These are phyloP conservation scores for Cercopithecus hamlyni DNA, from an alignment of 2,797 vertebrate species.

Conservation along the genomic window DNA sequence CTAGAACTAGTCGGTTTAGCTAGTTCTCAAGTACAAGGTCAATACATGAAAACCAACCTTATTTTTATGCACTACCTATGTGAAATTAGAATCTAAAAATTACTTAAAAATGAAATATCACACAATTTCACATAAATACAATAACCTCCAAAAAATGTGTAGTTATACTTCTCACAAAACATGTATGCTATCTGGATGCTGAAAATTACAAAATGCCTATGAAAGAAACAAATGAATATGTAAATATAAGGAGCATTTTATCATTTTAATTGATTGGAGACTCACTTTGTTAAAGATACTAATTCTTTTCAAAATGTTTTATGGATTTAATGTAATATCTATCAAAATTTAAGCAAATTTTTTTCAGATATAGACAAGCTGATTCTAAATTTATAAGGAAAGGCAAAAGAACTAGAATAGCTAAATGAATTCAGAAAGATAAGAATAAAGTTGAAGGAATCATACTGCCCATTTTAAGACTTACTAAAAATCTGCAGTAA, in stretches of 20 bases:
- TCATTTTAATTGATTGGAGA: not conserved
- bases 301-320: not conserved
- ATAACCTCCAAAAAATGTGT: not conserved
- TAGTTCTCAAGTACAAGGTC: not conserved
- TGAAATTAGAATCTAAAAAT: not conserved
- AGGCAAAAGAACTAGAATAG: not conserved
- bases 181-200: not conserved
- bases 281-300: not conserved
- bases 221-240: not conserved
- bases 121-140: not conserved
- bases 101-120: not conserved
- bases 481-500: not conserved
- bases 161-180: not conserved
- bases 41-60: not conserved
- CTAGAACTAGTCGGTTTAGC: not conserved
- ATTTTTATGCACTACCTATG: not conserved
- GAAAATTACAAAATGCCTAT: not conserved
- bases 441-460: not conserved
- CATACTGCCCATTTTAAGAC: not conserved
- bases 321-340: not conserved
- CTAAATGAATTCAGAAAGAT: not conserved
- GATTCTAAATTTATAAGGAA: not conserved
- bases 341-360: not conserved
- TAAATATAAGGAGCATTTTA: not conserved
- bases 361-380: not conserved